These are phyloP conservation scores for Charina bottae DNA, from an alignment of 2,113 vertebrate genomes.

Conservation along the genomic window DNA sequence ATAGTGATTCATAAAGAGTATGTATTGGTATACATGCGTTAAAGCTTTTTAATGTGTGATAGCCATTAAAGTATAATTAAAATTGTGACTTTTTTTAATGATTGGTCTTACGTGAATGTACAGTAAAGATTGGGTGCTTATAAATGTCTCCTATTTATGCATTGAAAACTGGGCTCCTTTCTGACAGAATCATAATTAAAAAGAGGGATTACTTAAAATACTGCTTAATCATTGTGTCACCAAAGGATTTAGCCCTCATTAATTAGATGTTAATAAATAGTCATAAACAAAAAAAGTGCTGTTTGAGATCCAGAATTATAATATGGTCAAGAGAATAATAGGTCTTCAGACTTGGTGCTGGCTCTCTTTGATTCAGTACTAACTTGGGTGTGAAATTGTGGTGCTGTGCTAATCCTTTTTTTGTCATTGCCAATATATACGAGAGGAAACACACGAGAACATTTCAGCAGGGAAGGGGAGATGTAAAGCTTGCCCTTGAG, in stretches of 20 bases:
- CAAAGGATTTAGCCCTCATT: conserved; percentile 74
- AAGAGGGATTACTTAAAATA: conserved; percentile 79
- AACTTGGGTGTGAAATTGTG: conserved; percentile 38
- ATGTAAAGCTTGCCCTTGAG: background rate
- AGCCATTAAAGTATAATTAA: conserved; percentile 81
- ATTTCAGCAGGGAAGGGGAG: background rate
- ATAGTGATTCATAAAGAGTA: conserved; percentile 63
- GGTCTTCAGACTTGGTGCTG: conserved; percentile 24
- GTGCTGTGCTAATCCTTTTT: conserved; percentile 30
- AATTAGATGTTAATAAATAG: conserved; percentile 79
- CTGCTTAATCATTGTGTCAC: conserved; percentile 80
- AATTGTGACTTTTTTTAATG: conserved; percentile 74
- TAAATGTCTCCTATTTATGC: conserved; percentile 72
- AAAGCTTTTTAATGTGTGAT: conserved; percentile 71
- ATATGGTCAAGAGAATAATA: conserved; percentile 33
- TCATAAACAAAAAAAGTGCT: conserved; percentile 62
- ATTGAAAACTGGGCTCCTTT: conserved; percentile 72
- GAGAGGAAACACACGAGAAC: background rate
- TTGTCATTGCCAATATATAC: background rate
- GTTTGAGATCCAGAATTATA: conserved; percentile 58
- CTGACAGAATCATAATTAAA: conserved; percentile 80
- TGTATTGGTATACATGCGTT: conserved; percentile 71
- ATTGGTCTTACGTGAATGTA: conserved; percentile 75
- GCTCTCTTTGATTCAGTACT: background rate
- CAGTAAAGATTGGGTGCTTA: conserved; percentile 76